Conservation (phyloP, 2,797 vertebrate species). For the Falco rusticolus region DNA sequence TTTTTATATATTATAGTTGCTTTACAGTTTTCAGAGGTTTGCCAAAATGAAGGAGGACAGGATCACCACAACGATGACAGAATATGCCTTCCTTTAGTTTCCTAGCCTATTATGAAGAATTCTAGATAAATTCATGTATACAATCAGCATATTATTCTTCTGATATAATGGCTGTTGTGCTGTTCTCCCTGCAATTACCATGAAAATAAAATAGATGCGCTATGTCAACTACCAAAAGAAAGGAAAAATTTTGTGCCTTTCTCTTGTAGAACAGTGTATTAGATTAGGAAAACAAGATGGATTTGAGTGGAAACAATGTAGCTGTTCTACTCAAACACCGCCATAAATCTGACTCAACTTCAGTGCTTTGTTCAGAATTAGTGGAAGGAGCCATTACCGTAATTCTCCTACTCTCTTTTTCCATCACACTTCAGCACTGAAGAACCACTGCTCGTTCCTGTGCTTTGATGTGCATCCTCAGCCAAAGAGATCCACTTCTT, state of each 20-base stretch:
- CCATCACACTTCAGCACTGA: neutral
- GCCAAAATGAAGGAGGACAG: neutral
- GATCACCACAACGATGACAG: neutral
- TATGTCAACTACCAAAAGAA: neutral
- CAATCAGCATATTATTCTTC: neutral
- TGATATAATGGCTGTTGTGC: neutral
- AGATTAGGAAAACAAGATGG: neutral
- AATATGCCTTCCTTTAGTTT: neutral
- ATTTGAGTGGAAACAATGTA: conserved; percentile 1
- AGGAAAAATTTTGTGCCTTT: neutral
- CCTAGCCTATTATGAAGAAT: neutral
- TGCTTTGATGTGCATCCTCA: neutral
- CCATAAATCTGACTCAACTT: neutral
- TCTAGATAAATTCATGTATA: neutral
- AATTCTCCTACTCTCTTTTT: neutral
- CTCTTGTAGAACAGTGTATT: neutral
- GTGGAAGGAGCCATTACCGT: neutral
- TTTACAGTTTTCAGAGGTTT: neutral
- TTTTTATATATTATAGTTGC: neutral
- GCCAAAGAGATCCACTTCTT: neutral
- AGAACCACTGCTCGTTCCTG: neutral
- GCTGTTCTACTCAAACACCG: neutral
- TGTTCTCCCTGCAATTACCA: neutral
- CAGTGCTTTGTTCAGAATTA: neutral
- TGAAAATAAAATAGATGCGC: neutral